Conservation (phyloP, 2,888 invertebrate genomes). For the Callimorpha dominula region DNA sequence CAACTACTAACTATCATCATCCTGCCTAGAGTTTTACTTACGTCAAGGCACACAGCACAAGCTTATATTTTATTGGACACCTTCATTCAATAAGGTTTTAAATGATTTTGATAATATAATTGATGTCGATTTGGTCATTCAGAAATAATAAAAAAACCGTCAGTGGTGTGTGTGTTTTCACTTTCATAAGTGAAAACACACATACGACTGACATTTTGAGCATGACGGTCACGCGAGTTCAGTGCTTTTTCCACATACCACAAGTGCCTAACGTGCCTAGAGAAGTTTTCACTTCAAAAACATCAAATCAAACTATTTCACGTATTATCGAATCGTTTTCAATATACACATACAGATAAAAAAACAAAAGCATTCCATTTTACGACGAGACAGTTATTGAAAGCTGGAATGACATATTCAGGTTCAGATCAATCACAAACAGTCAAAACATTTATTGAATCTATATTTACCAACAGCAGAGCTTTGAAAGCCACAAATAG, state of each 20-base stretch:
- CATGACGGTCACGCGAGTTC: too few species aligned
- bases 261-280: too few species aligned
- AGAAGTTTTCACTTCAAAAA: background rate
- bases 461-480: conserved; percentile 60
- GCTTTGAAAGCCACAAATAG: conserved; percentile 70
- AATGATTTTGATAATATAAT: background rate
- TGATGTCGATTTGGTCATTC: background rate
- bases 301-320: background rate
- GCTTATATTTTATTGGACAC: too few species aligned
- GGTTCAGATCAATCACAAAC: conserved; percentile 47
- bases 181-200: too few species aligned
- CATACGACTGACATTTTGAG: too few species aligned
- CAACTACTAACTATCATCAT: too few species aligned
- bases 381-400: conserved; percentile 18
- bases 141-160: background rate
- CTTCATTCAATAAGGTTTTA: background rate
- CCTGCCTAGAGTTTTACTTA: too few species aligned
- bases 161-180: too few species aligned
- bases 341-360: background rate
- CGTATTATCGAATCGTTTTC: too few species aligned
- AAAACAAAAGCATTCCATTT: conserved; percentile 9
- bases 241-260: too few species aligned
- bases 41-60: too few species aligned
- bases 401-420: conserved; percentile 18
- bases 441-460: conserved; percentile 61